Evolutionary conservation across 2,888 invertebrate genomes (phyloP), one percentile per base, ranked within the genome.

Genomic region (Euclidia mi): DNA sequence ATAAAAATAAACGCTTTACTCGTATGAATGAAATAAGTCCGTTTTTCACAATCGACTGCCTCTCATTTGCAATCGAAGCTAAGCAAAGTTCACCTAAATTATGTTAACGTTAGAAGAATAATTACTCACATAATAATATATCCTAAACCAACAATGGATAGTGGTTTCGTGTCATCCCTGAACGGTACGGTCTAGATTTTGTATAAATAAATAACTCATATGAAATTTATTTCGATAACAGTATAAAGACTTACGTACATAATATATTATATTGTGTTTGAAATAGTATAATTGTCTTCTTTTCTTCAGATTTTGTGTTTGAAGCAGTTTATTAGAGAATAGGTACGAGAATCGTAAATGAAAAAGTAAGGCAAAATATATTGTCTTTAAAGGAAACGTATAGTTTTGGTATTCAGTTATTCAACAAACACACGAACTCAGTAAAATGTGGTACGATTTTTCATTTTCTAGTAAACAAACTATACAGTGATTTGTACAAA

Each of bases 141-240:
- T 58, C 66, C 66, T 67, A 67, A 64, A 35, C 64, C 49, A 64
- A 67, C 51, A 64, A 7, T 25, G 29, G 18, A 48, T 20, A 47
- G 17, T 38, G 31, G 42, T 57, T 66, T 38, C 14, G 42, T 31
- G 14, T 29, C 47, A 57, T 50, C 40, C 40, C 43, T 34, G 7
- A 41, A 14, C 20, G 32, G 12, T 31, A 34, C 38, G 47, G 9
- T 40, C 50, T 53, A 14, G 41, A 52, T 53, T 46, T 45, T 50
- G 47, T 20, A 35, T 50, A 53, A 44, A 34, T 28, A 57, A 41
- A 41, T 32, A 10, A 11, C 41, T 15, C 4, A n/a, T 14, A 11
- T 25, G 31, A 38, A 38, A 38, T 29, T 14, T 32, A 32, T 34
- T 3, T 34, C 12, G 6, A 35, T 10, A 1, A 38, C n/a, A n/a